Evolutionary conservation across 2,113 vertebrate species (phyloP).

Genomic region (Poecilia latipinna): DNA sequence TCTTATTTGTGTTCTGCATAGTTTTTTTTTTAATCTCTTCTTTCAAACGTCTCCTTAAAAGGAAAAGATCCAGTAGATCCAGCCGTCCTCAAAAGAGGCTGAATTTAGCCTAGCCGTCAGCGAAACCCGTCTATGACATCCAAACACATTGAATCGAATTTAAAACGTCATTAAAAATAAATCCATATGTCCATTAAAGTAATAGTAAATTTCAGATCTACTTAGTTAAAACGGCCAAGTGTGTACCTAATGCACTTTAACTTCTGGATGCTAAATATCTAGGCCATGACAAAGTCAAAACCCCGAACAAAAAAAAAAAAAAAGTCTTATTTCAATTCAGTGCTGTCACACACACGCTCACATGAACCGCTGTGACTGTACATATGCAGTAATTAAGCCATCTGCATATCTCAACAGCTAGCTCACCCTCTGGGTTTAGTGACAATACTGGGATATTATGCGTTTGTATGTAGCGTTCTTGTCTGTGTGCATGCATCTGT

Average conservation of each 20-base stretch:
- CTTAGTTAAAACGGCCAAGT: not conserved
- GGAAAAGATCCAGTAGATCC: too few relatives aligned
- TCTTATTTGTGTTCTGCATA: too few relatives aligned
- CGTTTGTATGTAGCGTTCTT: not conserved
- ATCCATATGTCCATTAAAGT: not conserved
- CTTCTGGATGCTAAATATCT: conserved; percentile 22
- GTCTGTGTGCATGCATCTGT: conserved; percentile 24
- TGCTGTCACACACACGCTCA: conserved; percentile 13
- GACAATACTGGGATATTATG: conserved; percentile 20
- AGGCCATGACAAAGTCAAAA: not conserved
- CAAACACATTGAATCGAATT: too few relatives aligned
- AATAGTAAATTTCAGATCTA: not conserved
- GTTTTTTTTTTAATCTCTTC: too few relatives aligned
- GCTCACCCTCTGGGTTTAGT: conserved; percentile 51
- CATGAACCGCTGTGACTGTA: conserved; percentile 27
- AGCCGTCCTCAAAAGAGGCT: too few relatives aligned
- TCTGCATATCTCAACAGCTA: conserved; percentile 67
- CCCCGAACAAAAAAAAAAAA: conserved; percentile 1
- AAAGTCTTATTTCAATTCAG: conserved; percentile 5
- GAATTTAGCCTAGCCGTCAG: too few relatives aligned
- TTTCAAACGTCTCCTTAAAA: too few relatives aligned
- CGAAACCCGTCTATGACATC: too few relatives aligned
- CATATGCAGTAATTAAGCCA: conserved; percentile 65
- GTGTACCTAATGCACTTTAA: not conserved
- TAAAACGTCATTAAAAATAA: too few relatives aligned